Evolutionary conservation across 2,797 vertebrate genomes (phyloP).

Genomic region (Acridotheres tristis): DNA sequence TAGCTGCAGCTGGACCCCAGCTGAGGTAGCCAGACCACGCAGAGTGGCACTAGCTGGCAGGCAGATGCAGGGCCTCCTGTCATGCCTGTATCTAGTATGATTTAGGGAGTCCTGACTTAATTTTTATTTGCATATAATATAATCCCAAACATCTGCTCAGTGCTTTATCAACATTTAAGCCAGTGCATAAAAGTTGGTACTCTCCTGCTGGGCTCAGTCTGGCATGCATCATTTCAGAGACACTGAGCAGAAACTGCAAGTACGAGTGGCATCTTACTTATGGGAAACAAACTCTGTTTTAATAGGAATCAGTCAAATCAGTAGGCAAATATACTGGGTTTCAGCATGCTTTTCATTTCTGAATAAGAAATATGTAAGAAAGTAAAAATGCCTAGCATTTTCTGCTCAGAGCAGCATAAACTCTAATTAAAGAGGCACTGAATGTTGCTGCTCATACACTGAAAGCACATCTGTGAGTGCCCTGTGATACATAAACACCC

Average conservation of each 20-base stretch:
- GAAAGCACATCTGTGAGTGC: not conserved
- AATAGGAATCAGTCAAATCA: not conserved
- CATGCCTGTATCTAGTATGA: not conserved
- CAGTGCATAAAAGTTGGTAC: not conserved
- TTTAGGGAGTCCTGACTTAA: not conserved
- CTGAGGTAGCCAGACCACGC: not conserved
- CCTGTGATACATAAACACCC: not conserved
- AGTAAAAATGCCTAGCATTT: not conserved
- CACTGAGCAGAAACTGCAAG: not conserved
- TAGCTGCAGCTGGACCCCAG: not conserved
- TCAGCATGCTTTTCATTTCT: not conserved
- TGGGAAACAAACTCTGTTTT: not conserved
- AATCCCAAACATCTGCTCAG: not conserved
- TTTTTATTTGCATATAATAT: not conserved
- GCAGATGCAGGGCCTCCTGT: not conserved
- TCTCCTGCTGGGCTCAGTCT: not conserved
- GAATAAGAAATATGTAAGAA: not conserved
- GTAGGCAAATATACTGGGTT: not conserved
- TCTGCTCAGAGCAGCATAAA: not conserved
- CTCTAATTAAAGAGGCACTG: not conserved
- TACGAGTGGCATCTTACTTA: not conserved
- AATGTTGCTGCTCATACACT: not conserved
- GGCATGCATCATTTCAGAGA: not conserved
- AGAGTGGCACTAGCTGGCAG: not conserved
- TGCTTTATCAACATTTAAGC: not conserved